These are phyloP conservation scores for Diachasma alloeum DNA, from an alignment of 1,140 invertebrate genomes.

Conservation along the genomic window DNA sequence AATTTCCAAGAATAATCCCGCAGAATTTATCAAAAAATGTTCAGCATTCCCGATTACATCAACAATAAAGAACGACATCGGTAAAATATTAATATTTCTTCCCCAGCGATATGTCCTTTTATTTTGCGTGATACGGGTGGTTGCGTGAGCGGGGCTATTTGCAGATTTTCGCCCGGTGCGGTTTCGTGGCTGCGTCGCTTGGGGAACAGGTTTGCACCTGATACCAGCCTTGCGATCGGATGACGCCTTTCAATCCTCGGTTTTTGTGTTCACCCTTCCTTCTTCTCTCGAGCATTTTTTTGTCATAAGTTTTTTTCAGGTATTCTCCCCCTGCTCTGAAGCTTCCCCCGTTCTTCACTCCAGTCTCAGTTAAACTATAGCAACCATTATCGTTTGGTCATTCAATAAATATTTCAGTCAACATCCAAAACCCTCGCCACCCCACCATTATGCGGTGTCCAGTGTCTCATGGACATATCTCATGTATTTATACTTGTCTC, in stretches of 20 bases:
- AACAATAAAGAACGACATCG: too few relatives aligned
- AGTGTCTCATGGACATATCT: not conserved
- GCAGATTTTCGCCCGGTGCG: conserved; percentile 40
- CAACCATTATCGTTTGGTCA: conserved; percentile 28
- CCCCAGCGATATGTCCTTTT: not conserved
- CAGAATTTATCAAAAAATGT: too few relatives aligned
- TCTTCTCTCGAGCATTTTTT: conserved; percentile 30
- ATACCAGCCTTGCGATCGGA: conserved; percentile 59
- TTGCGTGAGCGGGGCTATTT: conserved; percentile 50
- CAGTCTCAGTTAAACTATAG: conserved; percentile 18
- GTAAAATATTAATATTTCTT: not conserved
- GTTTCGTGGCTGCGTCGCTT: conserved; percentile 33
- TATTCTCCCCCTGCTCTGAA: conserved; percentile 11
- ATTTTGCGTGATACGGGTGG: conserved; percentile 23
- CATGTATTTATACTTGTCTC: conserved; percentile 27
- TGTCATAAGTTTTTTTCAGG: conserved; percentile 33
- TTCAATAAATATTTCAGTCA: conserved; percentile 27
- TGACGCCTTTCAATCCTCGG: conserved; percentile 60
- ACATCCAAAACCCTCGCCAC: not conserved
- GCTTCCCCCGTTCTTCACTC: conserved; percentile 1
- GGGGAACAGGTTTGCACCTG: conserved; percentile 63
- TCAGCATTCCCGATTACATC: too few relatives aligned
- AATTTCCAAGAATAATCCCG: too few relatives aligned
- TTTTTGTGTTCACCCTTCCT: not conserved
- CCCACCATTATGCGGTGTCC: not conserved